Evolutionary conservation across 2,113 vertebrate genomes (phyloP), one percentile per base, ranked within the genome.

Genomic region (Elachura formosa): DNA sequence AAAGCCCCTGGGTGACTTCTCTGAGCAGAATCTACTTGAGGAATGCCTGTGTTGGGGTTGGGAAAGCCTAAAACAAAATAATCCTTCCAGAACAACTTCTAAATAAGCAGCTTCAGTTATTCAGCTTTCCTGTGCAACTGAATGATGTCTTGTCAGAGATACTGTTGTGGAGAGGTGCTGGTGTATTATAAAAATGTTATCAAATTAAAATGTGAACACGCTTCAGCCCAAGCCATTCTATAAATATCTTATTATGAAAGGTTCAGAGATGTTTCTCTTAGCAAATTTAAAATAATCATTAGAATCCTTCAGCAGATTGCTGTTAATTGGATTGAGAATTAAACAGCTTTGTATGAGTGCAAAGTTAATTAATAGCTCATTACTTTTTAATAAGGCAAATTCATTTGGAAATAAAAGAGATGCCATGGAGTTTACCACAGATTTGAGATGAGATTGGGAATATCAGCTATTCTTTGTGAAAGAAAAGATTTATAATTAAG

Each of bases 351-450:
- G 96, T 98, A 96, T 96, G 96, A 98, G 96, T 96, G 93, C 94
- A 97, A 94, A 97, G 97, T 98, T 98, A 98, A 98, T 98, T 98
- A 98, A 98, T 98, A 98, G 97, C 97, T 98, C 98, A 98, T 98
- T 98, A 98, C 97, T 98, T 98, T 98, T 98, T 98, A 98, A 98
- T 98, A 98, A 97, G 96, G 93, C 95, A 97, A 97, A 96, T 96
- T 98, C 96, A 96, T 97, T 97, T 97, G 93, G 97, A 98, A 98
- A 97, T 96, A 97, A 75, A 89, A 94, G 96, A 95, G 95, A 96
- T 97, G 97, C 93, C 55, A 87, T 51, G 75, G 95, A 98, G 96
- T 98, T 98, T 96, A 96, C 96, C 58, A 33, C 61, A 92, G 95
- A 95, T 96, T 90, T 81, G 90, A 94, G 90, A 78, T 11, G 94